A percentile compares a stretch with the other conserved stretches of the same genome.
Conservation (phyloP, 1,140 invertebrate genomes). For the Conopomorpha cramerella region DNA sequence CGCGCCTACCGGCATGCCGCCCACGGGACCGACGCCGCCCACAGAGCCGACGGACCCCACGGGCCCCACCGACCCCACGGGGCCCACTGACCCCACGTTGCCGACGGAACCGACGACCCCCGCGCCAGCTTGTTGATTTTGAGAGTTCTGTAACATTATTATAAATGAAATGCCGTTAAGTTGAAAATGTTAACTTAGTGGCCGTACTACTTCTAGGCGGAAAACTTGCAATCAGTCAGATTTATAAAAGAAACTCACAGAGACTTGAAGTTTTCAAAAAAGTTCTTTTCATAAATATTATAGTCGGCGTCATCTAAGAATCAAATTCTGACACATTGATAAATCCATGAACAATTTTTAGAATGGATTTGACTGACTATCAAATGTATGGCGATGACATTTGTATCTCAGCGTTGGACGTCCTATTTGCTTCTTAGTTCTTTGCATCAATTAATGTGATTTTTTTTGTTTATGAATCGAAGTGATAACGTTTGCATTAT, state of each 20-base stretch:
- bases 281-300: too few relatives aligned
- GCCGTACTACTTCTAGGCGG: background rate
- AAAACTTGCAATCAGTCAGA: background rate
- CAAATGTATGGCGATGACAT: too few relatives aligned
- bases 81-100: constrained; percentile 11
- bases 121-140: constrained; percentile 60
- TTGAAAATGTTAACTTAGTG: background rate
- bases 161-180: constrained; percentile 6
- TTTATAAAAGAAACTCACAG: background rate
- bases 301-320: too few relatives aligned
- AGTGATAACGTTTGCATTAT: too few relatives aligned
- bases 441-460: too few relatives aligned
- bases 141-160: constrained; percentile 53
- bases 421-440: too few relatives aligned
- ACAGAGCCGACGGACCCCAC: constrained; percentile 16
- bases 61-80: constrained; percentile 10
- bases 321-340: too few relatives aligned
- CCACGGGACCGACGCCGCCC: constrained; percentile 16
- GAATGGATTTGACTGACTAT: too few relatives aligned
- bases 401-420: too few relatives aligned
- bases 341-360: too few relatives aligned
- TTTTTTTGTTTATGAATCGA: too few relatives aligned
- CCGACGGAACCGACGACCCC: too few relatives aligned
- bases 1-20: constrained; percentile 17
- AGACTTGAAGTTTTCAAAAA: background rate